Evolutionary conservation across 1,140 invertebrate species (phyloP).

Genomic region (Patella vulgata): DNA sequence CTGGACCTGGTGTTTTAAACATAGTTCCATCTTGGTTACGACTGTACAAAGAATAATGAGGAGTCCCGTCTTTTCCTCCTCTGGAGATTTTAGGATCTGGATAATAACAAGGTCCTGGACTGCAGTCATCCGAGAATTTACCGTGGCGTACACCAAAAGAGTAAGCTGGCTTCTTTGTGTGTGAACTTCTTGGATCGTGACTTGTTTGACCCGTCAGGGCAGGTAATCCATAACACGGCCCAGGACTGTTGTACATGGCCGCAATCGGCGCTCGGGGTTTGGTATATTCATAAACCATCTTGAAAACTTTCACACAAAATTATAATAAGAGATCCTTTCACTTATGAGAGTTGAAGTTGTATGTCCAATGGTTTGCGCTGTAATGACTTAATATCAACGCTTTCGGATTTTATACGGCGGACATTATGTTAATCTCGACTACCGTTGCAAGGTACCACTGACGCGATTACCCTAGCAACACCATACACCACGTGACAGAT

Average conservation of each 20-base stretch:
- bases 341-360: too few species aligned
- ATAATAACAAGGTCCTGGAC: slow-evolving; percentile 39
- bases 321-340: too few species aligned
- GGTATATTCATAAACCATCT: slow-evolving; percentile 59
- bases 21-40: slow-evolving; percentile 39
- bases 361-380: too few species aligned
- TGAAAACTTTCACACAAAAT: too few species aligned
- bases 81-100: slow-evolving; percentile 41
- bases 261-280: slow-evolving; percentile 89
- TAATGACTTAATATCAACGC: too few species aligned
- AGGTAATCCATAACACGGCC: slow-evolving; percentile 73
- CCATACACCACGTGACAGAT: too few species aligned
- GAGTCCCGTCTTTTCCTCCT: slow-evolving; percentile 63
- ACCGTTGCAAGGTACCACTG: too few species aligned
- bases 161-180: slow-evolving; percentile 59
- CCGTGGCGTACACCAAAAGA: slow-evolving; percentile 59
- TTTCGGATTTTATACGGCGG: too few species aligned
- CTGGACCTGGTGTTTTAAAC: slow-evolving; percentile 84
- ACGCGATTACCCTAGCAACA: too few species aligned
- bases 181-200: slow-evolving; percentile 63
- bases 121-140: slow-evolving; percentile 47
- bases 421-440: too few species aligned
- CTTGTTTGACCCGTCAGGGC: slow-evolving; percentile 55
- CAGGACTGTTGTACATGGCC: slow-evolving; percentile 88
- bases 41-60: slow-evolving; percentile 62